phyloP scores from a whole-genome alignment of 2,797 vertebrate genomes.

The Tenualosa thibaudeaui region DNA sequence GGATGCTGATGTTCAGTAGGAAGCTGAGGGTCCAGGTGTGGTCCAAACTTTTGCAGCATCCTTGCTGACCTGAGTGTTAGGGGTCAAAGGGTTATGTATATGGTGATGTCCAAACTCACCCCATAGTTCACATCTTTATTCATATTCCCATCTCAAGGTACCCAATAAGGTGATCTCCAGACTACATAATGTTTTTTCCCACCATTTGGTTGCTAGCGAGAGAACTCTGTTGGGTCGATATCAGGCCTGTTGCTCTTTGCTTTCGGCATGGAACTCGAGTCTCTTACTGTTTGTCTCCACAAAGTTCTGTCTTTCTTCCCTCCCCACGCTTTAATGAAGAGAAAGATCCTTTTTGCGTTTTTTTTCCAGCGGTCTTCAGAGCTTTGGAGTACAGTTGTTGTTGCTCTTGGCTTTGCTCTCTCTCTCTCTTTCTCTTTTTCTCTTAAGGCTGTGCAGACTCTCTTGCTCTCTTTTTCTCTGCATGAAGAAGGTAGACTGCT shows the following conservation, averaged over 20 bases:
- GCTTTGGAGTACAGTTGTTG: neutral
- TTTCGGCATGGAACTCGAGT: neutral
- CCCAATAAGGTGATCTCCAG: neutral
- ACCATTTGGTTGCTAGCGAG: neutral
- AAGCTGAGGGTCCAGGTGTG: neutral
- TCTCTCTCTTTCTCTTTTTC: slow-evolving; percentile 39
- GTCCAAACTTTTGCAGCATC: neutral
- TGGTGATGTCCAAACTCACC: neutral
- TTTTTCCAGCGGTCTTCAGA: too few relatives aligned
- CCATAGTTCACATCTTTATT: neutral
- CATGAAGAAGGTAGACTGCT: slow-evolving; percentile 33
- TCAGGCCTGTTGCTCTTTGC: neutral
- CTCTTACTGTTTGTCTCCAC: neutral
- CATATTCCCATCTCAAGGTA: neutral
- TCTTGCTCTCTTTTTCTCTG: slow-evolving; percentile 36
- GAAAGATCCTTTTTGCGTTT: neutral
- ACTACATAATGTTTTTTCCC: neutral
- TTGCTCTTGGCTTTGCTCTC: slow-evolving; percentile 32
- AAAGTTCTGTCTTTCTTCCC: neutral
- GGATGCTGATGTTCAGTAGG: neutral
- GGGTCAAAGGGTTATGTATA: neutral
- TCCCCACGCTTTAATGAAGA: neutral
- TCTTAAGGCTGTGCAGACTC: slow-evolving; percentile 27
- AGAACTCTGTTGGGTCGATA: neutral
- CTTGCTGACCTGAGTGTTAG: neutral